Base-by-base conservation (phyloP, 2,888 invertebrate species). In the Cynaeus angustus region DNA sequence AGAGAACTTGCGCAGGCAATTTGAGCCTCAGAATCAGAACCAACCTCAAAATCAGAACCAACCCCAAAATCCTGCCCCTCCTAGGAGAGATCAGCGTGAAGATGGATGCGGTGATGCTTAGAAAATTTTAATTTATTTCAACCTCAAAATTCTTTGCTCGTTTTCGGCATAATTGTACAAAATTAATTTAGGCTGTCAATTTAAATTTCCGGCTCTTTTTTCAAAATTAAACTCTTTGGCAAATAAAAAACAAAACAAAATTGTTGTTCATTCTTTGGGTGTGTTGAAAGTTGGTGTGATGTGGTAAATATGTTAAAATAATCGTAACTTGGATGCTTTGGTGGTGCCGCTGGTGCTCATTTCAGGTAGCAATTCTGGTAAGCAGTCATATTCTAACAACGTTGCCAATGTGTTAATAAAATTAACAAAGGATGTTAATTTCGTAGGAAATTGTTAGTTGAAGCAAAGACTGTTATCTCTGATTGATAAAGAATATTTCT, bases 1-100 rank as follows among this genome's bases (percentile, higher is more conserved):
- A 28, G 94, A 95, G 72, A 91, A 91, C 79, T 86, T 96, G 70
- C 87, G 74, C 58, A 37, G 72, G 8, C 58, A 53, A 30, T 66
- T 66, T 37, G 53, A 55, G 21, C 41, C 46, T 5, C 26, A 26
- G 8, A 64, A 30, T 12, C 14, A 10, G 1, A 37, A 37, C 7
- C 41, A 9, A 16, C 26, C 10, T 48, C 43, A 45, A 41, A 9
- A 13, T 5, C 38, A n/a, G n/a, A 41, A 41, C 33, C 41, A 9
- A 16, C 26, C 10, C 53, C 43, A 45, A 41, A 9, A 13, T 5
- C 38, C 26, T 7, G 26, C 21, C 26, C 48, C 48, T 21, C 48
- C n/a, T 10, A 43, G 41, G n/a, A 14, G 43, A 16, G 9, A 43
- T 1, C 41, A 13, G 12, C 28, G 45, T 28, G 58, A 58, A 10